Base-by-base conservation (phyloP, 2,888 invertebrate species). In the Pedicia rivosa region DNA sequence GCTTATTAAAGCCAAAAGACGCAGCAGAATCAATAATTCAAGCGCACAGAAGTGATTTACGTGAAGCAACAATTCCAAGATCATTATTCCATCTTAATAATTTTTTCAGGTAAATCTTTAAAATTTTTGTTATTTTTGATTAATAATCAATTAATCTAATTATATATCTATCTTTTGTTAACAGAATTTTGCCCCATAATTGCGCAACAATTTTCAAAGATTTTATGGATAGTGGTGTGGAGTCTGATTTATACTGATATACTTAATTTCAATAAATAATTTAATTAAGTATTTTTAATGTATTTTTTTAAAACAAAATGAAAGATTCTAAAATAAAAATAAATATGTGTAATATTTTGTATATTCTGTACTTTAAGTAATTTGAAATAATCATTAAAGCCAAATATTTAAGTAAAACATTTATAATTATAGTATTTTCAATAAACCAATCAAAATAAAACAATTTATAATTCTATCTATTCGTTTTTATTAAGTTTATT, bases 211-310 rank as follows among this genome's bases (percentile, higher is more conserved):
- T 66, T 44, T 46, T 77, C 1, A 66, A 68, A 49, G 77, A 78
- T 52, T 79, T 76, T 51, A 50, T 77, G 40, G 77, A 74, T 47
- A 71, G 74, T 19, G 78, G 77, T 13, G 62, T 79, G 10, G 73
- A 76, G 35, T 65, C 74, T 1, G 67, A 72, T 43, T 47, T 52
- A 37, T 46, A 36, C 32, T 12, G 5, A n/a, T 6, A 20, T 20
- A 20, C 5, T n/a, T n/a, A n/a, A n/a, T n/a, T n/a, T n/a, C n/a
- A n/a, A n/a, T n/a, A n/a, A n/a, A n/a, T n/a, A n/a, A n/a, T n/a
- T n/a, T n/a, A n/a, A n/a, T n/a, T n/a, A n/a, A n/a, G n/a, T n/a
- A n/a, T n/a, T n/a, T n/a, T n/a, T n/a, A n/a, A n/a, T n/a, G n/a
- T n/a, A n/a, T n/a, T n/a, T n/a, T n/a, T n/a, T n/a, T n/a, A n/a